phyloP scores from a whole-genome alignment of 2,888 invertebrate genomes.

The Brachyptera putata region DNA sequence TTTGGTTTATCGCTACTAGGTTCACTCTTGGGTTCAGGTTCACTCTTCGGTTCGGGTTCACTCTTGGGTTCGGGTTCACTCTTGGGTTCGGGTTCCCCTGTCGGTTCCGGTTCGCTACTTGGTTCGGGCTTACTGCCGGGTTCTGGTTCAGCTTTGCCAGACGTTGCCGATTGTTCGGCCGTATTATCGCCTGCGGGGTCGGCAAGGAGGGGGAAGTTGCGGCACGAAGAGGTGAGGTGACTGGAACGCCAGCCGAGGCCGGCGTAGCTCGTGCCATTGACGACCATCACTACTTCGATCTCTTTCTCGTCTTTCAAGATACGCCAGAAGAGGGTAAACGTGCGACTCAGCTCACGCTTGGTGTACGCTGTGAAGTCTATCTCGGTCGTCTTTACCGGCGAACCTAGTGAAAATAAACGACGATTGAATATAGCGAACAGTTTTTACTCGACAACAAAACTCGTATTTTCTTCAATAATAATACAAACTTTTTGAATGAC shows the following conservation, averaged over 20 bases:
- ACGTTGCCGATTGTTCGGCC: conserved; percentile 26
- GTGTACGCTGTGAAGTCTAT: conserved; percentile 69
- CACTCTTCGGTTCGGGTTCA: conserved; percentile 33
- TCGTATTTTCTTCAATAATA: too few species aligned
- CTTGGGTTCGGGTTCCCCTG: conserved; percentile 44
- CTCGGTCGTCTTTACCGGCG: conserved; percentile 67
- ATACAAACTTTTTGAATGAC: too few species aligned
- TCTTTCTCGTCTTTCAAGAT: conserved; percentile 78
- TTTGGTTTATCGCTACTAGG: conserved; percentile 44
- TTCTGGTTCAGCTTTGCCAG: conserved; percentile 34
- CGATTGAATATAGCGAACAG: too few species aligned
- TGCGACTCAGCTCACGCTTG: conserved; percentile 64
- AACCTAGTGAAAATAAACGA: conserved; percentile 56
- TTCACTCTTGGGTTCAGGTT: conserved; percentile 39
- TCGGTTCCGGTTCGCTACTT: conserved; percentile 37
- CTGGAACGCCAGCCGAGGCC: conserved; percentile 91
- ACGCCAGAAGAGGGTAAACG: conserved; percentile 79
- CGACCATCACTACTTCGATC: conserved; percentile 80
- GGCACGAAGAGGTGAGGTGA: conserved; percentile 67
- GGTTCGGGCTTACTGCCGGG: conserved; percentile 39
- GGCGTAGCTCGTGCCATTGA: conserved; percentile 84
- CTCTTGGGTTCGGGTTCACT: conserved; percentile 42
- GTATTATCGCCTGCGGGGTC: conserved; percentile 42
- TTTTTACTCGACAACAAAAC: too few species aligned
- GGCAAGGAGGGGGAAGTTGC: conserved; percentile 69